Percentiles rank a stretch among this genome's conserved stretches.
Evolutionary conservation across 2,797 vertebrate species (phyloP).

Genomic region (Tinamus major): DNA sequence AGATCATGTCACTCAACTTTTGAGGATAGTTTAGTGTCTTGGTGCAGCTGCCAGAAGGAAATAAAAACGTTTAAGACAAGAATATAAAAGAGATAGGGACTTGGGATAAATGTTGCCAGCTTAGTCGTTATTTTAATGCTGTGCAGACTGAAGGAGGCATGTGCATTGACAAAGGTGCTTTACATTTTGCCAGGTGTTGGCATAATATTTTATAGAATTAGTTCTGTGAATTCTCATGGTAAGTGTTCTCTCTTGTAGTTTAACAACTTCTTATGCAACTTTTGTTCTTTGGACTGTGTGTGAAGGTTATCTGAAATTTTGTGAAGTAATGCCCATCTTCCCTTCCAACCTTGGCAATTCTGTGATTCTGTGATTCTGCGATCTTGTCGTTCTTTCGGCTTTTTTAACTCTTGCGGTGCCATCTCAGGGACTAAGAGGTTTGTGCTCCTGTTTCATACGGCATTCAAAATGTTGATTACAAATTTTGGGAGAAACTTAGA

Average conservation of each 20-base stretch:
- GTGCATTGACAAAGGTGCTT: background rate
- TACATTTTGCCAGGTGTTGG: background rate
- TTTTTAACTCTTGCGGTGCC: background rate
- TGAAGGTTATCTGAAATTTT: background rate
- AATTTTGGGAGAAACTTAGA: background rate
- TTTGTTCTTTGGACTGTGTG: background rate
- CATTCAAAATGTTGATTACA: background rate
- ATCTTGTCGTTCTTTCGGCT: background rate
- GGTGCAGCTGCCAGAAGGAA: slow-evolving; percentile 42
- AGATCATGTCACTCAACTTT: background rate
- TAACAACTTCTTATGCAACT: background rate
- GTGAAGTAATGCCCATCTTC: background rate
- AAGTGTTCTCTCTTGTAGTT: background rate
- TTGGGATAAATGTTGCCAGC: background rate
- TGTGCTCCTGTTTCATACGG: background rate
- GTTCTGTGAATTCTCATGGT: background rate
- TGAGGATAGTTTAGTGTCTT: background rate
- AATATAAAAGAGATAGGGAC: slow-evolving; percentile 11
- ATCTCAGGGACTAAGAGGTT: background rate
- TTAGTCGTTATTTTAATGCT: slow-evolving; percentile 16
- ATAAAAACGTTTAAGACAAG: background rate
- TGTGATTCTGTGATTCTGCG: too few relatives aligned
- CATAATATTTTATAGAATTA: background rate
- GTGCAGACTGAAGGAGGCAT: background rate
- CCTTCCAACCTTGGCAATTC: too few relatives aligned